Evolutionary conservation across 92 coral and sea anemone genomes (phyloP).

Genomic region (Bergia sp.): DNA sequence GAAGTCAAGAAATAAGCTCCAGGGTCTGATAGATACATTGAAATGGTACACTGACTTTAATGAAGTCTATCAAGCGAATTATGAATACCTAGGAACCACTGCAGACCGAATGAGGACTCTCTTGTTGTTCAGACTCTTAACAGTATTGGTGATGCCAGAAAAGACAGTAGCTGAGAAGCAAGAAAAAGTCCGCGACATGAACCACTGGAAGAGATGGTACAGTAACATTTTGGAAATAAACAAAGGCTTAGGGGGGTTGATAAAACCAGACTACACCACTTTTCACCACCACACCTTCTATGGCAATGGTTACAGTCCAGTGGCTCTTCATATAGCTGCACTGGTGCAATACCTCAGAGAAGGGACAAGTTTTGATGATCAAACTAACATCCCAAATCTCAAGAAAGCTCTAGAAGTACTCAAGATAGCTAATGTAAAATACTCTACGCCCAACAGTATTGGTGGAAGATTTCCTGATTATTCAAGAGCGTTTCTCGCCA

Average conservation of each 20-base stretch:
- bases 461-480: slow-evolving; percentile 76
- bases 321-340: slow-evolving; percentile 59
- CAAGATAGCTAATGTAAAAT: slow-evolving; percentile 43
- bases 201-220: slow-evolving; percentile 49
- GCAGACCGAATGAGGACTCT: slow-evolving; percentile 48
- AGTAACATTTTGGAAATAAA: slow-evolving; percentile 51
- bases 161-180: slow-evolving; percentile 15
- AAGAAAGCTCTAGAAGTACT: slow-evolving; percentile 48
- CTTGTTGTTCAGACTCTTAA: slow-evolving; percentile 48
- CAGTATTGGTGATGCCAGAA: slow-evolving; percentile 65
- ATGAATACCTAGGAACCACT: slow-evolving; percentile 23
- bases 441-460: slow-evolving; percentile 69
- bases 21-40: slow-evolving; percentile 44
- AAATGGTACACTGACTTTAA: slow-evolving; percentile 64
- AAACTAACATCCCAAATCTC: slow-evolving; percentile 1
- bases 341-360: slow-evolving; percentile 55
- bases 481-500: slow-evolving; percentile 29
- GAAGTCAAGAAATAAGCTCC: not conserved
- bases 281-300: slow-evolving; percentile 68
- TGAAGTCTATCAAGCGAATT: slow-evolving; percentile 52
- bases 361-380: slow-evolving; percentile 39
- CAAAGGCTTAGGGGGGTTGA: slow-evolving; percentile 56
- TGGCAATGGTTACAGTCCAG: slow-evolving; percentile 62
- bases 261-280: slow-evolving; percentile 66
- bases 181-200: slow-evolving; percentile 62